A percentile compares a stretch with the other conserved stretches of the same genome.
Evolutionary conservation across 1,140 invertebrate genomes (phyloP).

Genomic region (roundworm (Caenorhabditis elegans)): DNA sequence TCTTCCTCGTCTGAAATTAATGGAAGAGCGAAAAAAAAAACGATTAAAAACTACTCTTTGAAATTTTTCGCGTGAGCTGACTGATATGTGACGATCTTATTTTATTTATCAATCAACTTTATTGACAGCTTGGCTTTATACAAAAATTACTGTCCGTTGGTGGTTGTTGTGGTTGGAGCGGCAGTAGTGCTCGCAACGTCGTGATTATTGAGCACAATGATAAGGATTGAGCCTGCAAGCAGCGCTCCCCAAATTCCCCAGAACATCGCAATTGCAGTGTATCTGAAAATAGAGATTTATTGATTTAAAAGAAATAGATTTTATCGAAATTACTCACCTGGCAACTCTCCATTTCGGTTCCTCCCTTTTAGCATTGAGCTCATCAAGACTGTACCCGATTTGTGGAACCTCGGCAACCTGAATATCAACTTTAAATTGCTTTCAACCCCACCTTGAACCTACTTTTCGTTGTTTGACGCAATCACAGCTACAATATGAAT

Average conservation of each 20-base stretch:
- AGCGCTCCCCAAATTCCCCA: conserved; percentile 35
- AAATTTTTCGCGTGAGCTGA: too few relatives aligned
- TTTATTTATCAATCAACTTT: too few relatives aligned
- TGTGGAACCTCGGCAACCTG: background rate
- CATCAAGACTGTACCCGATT: background rate
- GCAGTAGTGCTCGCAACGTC: conserved; percentile 17
- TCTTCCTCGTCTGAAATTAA: too few relatives aligned
- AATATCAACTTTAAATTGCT: background rate
- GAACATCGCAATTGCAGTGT: background rate
- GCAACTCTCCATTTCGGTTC: background rate
- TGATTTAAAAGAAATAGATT: background rate
- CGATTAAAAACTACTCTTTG: too few relatives aligned
- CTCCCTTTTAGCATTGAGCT: background rate
- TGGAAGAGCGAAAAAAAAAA: too few relatives aligned
- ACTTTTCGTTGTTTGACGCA: background rate
- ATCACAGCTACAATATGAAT: too few relatives aligned
- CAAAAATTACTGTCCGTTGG: background rate
- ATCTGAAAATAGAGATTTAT: conserved; percentile 1
- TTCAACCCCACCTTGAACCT: background rate
- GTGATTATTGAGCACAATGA: conserved; percentile 36
- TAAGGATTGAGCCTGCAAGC: conserved; percentile 28
- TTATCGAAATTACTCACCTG: background rate
- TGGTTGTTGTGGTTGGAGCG: conserved; percentile 18
- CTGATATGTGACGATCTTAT: too few relatives aligned
- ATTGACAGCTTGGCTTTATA: too few relatives aligned